Conservation (phyloP, 2,113 vertebrate species). For the Megaleporinus macrocephalus region DNA sequence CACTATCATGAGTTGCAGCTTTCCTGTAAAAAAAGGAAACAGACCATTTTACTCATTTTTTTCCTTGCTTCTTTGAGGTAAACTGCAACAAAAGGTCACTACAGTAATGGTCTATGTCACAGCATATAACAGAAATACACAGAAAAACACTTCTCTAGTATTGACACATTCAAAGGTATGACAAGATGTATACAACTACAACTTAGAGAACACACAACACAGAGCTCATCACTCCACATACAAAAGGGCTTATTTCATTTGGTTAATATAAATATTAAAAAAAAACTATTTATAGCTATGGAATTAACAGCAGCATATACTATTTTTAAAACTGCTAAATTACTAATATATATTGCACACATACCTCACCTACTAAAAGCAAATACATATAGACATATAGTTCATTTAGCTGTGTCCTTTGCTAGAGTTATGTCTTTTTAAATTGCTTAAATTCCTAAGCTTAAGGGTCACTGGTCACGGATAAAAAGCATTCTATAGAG, state of each 20-base stretch:
- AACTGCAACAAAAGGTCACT: background rate
- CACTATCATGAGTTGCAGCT: slow-evolving; percentile 84
- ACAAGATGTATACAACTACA: slow-evolving; percentile 3
- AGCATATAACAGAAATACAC: background rate
- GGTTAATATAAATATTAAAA: background rate
- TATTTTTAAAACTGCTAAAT: background rate
- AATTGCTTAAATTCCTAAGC: slow-evolving; percentile 37
- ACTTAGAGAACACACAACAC: too few relatives aligned
- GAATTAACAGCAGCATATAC: background rate
- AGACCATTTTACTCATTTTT: background rate
- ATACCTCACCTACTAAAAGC: background rate
- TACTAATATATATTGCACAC: too few relatives aligned
- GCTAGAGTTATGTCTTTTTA: slow-evolving; percentile 5
- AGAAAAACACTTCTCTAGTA: slow-evolving; percentile 36
- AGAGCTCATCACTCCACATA: too few relatives aligned
- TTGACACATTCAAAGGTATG: slow-evolving; percentile 56
- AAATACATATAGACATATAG: too few relatives aligned
- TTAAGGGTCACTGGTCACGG: slow-evolving; percentile 65
- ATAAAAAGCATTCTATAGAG: slow-evolving; percentile 57
- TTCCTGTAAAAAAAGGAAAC: slow-evolving; percentile 78
- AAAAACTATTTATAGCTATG: background rate
- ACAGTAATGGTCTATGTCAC: background rate
- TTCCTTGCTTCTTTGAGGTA: background rate
- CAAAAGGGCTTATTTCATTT: too few relatives aligned
- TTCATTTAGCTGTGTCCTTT: too few relatives aligned